Conservation (phyloP, 2,888 invertebrate genomes). For the Argyresthia albistria region DNA sequence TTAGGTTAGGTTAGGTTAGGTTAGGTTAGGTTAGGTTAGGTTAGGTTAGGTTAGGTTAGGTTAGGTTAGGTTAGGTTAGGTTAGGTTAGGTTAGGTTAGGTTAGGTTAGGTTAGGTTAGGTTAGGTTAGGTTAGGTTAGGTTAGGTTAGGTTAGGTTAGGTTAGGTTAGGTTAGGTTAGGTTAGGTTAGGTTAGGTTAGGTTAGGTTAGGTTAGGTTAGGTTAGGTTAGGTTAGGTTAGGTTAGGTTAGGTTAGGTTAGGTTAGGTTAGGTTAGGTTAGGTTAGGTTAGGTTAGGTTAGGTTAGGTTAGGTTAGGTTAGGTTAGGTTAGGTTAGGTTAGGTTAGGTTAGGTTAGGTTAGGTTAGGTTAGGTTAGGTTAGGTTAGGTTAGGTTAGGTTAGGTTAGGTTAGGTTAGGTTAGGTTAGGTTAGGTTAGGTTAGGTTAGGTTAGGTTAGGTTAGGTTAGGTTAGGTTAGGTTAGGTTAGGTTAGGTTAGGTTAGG, state of each 20-base stretch:
- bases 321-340: slow-evolving; percentile 13
- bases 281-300: slow-evolving; percentile 13
- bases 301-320: slow-evolving; percentile 13
- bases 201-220: slow-evolving; percentile 16
- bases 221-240: slow-evolving; percentile 13
- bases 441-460: slow-evolving; percentile 9
- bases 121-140: slow-evolving; percentile 11
- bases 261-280: slow-evolving; percentile 10
- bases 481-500: slow-evolving; percentile 16
- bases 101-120: slow-evolving; percentile 16
- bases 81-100: slow-evolving; percentile 18
- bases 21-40: slow-evolving; percentile 9
- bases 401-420: slow-evolving; percentile 15
- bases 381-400: slow-evolving; percentile 16
- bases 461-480: slow-evolving; percentile 9
- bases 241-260: slow-evolving; percentile 11
- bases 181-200: slow-evolving; percentile 16
- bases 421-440: slow-evolving; percentile 9
- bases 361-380: slow-evolving; percentile 14
- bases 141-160: slow-evolving; percentile 15
- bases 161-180: slow-evolving; percentile 13
- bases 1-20: slow-evolving; percentile 9
- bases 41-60: slow-evolving; percentile 8
- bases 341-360: slow-evolving; percentile 11
- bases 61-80: slow-evolving; percentile 18